Conservation (phyloP, 1,140 invertebrate genomes). For the Aphaenogaster floridana region DNA sequence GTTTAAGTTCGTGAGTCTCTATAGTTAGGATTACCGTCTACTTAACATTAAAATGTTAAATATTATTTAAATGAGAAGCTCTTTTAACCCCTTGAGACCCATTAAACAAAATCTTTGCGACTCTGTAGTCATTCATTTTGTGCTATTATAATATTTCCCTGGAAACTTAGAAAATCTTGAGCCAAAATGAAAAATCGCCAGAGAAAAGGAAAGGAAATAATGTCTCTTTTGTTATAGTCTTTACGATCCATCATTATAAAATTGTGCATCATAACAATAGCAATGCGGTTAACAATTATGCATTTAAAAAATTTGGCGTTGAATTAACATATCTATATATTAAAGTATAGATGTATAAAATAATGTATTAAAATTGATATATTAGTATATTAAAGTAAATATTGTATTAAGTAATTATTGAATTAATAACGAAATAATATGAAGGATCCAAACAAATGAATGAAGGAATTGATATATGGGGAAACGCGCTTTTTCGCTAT, state of each 20-base stretch:
- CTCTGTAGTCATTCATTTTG: constrained; percentile 2
- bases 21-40: constrained; percentile 12
- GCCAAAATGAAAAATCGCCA: not conserved
- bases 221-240: not conserved
- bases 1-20: not conserved
- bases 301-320: not conserved
- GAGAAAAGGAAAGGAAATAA: not conserved
- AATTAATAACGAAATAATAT: too few relatives aligned
- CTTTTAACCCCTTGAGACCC: not conserved
- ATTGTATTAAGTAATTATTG: too few relatives aligned
- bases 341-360: too few relatives aligned
- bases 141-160: not conserved
- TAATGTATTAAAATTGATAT: not conserved
- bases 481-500: too few relatives aligned
- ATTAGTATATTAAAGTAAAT: too few relatives aligned
- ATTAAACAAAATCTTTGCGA: constrained; percentile 1
- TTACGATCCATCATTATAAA: not conserved
- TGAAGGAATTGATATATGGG: too few relatives aligned
- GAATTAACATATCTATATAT: too few relatives aligned
- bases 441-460: too few relatives aligned
- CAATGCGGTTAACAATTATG: not conserved
- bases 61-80: constrained; percentile 13
- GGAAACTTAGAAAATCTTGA: not conserved
- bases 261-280: not conserved
- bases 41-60: constrained; percentile 18